phyloP scores from a whole-genome alignment of 2,113 vertebrate genomes.

The Gobio gobio region DNA sequence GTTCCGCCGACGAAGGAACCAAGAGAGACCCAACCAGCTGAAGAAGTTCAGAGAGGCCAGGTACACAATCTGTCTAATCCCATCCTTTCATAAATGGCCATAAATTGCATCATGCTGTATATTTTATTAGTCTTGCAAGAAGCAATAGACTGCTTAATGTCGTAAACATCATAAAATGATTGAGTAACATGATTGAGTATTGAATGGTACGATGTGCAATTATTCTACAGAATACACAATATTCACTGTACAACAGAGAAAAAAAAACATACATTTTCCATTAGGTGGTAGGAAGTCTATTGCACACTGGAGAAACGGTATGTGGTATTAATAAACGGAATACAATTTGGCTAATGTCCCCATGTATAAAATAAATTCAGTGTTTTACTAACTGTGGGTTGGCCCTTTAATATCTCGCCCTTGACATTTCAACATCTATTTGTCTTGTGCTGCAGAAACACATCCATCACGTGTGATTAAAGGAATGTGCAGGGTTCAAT shows the following conservation, averaged over 20 bases:
- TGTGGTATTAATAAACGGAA: not conserved
- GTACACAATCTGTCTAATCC: constrained; percentile 62
- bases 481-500: constrained; percentile 2
- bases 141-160: not conserved
- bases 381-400: not conserved
- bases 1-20: constrained; percentile 90
- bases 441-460: not conserved
- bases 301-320: constrained; percentile 21
- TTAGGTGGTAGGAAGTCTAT: constrained; percentile 24
- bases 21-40: constrained; percentile 88
- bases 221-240: not conserved
- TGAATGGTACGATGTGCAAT: not conserved
- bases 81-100: not conserved
- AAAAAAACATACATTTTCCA: not conserved
- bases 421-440: constrained; percentile 8
- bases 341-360: not conserved
- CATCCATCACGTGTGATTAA: not conserved
- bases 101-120: not conserved
- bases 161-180: not conserved
- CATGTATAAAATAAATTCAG: not conserved
- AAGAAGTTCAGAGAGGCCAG: constrained; percentile 94
- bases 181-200: not conserved
- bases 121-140: not conserved
- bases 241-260: not conserved
- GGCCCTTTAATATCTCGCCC: not conserved